phyloP scores from a whole-genome alignment of 2,888 invertebrate genomes.

The Nephrotoma flavescens region DNA sequence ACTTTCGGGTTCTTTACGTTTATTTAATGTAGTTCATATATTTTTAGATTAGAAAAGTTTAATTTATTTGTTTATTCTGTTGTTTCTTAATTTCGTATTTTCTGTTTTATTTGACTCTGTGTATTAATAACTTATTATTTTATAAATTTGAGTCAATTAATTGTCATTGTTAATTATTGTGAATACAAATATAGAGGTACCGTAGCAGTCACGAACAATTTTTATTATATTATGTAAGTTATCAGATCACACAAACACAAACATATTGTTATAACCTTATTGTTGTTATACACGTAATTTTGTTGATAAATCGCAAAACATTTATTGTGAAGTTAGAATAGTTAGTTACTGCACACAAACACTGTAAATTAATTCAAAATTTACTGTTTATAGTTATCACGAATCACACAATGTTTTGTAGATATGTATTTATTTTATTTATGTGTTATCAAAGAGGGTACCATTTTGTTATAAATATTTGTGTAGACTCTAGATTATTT shows the following conservation, averaged over 20 bases:
- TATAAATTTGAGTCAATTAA: background rate
- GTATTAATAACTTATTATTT: background rate
- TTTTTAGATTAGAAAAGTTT: background rate
- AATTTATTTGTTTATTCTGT: background rate
- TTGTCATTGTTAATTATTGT: background rate
- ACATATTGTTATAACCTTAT: background rate
- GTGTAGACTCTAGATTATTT: too few species aligned
- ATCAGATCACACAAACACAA: background rate
- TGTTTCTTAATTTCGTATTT: background rate
- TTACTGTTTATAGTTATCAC: background rate
- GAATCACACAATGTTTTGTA: background rate
- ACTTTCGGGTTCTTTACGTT: background rate
- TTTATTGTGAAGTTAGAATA: background rate
- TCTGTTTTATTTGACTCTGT: background rate
- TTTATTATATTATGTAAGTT: background rate
- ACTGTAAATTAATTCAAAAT: background rate
- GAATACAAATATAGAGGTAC: background rate
- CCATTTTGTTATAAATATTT: too few species aligned
- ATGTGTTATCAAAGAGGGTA: background rate
- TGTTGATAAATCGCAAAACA: background rate
- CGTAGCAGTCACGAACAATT: background rate
- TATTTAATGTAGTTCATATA: background rate
- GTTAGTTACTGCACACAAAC: background rate
- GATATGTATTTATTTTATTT: background rate
- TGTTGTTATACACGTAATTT: background rate